Evolutionary conservation across 2,888 invertebrate genomes (phyloP).

Genomic region (Phorcus lineatus): DNA sequence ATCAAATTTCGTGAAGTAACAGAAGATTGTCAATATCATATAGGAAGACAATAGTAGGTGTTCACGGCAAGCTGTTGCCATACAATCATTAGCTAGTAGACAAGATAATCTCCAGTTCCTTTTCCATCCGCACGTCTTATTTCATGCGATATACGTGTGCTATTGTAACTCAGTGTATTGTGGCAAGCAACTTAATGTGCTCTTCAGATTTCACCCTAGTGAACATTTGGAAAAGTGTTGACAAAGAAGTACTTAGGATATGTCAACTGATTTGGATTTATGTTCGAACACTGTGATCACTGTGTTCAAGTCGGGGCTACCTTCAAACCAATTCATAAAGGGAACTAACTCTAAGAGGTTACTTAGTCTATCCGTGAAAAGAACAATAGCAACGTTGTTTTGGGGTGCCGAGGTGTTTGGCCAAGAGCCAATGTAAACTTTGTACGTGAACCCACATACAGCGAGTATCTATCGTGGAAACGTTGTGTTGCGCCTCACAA

Average conservation of each 20-base stretch:
- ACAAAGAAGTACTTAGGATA: background rate
- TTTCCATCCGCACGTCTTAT: too few species aligned
- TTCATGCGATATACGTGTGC: too few species aligned
- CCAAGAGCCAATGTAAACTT: background rate
- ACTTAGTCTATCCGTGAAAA: background rate
- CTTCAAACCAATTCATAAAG: background rate
- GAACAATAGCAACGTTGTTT: constrained; percentile 8
- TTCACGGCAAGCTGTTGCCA: too few species aligned
- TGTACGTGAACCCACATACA: background rate
- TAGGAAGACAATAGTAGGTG: too few species aligned
- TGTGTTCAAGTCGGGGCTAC: background rate
- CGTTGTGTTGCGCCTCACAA: too few species aligned
- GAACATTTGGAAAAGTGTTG: background rate
- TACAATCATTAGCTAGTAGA: too few species aligned
- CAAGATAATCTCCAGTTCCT: too few species aligned
- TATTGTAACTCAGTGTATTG: too few species aligned
- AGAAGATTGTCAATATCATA: too few species aligned
- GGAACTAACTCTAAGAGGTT: background rate
- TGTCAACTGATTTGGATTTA: background rate
- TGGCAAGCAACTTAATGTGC: too few species aligned
- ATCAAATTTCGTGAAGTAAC: too few species aligned
- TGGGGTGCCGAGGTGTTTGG: background rate
- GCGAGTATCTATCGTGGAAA: background rate
- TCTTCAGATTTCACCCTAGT: too few species aligned
- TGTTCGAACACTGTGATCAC: background rate